phyloP scores from a whole-genome alignment of 2,888 invertebrate genomes.

The Creontiades dilutus region DNA sequence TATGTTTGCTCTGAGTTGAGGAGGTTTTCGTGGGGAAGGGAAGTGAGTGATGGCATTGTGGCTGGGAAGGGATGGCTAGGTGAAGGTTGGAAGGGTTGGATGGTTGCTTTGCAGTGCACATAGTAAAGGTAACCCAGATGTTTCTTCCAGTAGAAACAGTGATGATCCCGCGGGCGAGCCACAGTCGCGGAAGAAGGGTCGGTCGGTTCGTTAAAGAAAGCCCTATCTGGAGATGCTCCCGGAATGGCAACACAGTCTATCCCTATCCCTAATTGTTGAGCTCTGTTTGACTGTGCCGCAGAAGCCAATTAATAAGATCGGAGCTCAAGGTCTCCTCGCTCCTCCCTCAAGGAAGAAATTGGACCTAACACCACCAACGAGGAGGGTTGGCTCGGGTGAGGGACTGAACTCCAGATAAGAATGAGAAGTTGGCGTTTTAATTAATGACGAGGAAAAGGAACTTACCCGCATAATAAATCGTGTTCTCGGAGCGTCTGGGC shows the following conservation, averaged over 20 bases:
- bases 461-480: constrained; percentile 46
- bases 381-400: not conserved
- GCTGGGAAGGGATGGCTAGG: not conserved
- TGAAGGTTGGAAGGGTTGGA: not conserved
- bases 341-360: constrained; percentile 18
- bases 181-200: constrained; percentile 24
- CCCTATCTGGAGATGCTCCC: constrained; percentile 11
- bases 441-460: constrained; percentile 43
- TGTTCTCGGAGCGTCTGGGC: not conserved
- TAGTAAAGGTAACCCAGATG: constrained; percentile 40
- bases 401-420: constrained; percentile 43
- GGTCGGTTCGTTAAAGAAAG: constrained; percentile 52
- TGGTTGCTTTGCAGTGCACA: constrained; percentile 46
- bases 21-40: constrained; percentile 33
- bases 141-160: constrained; percentile 46
- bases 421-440: constrained; percentile 36
- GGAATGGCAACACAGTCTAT: constrained; percentile 40
- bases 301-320: constrained; percentile 49
- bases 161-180: constrained; percentile 45
- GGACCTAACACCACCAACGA: not conserved
- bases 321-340: constrained; percentile 7
- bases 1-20: constrained; percentile 51
- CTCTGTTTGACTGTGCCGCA: constrained; percentile 41
- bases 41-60: constrained; percentile 11
- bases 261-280: constrained; percentile 45